These are phyloP conservation scores for Limnephilus marmoratus DNA, from an alignment of 2,888 invertebrate genomes.

Conservation along the genomic window DNA sequence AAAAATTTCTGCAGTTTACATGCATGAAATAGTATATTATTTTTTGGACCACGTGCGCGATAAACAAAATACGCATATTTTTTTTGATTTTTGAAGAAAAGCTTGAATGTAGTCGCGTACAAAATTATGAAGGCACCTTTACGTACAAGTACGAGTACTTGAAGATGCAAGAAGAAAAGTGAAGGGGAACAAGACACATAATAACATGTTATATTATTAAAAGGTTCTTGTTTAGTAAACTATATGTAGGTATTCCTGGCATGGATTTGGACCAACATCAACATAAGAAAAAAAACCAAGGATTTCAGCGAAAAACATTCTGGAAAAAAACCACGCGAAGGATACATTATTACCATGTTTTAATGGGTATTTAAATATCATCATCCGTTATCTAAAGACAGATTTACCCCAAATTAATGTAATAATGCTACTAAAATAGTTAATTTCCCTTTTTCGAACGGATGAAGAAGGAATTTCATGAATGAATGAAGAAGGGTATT, in stretches of 20 bases:
- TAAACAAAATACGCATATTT: too few relatives aligned
- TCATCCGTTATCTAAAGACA: too few relatives aligned
- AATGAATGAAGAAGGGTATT: background rate
- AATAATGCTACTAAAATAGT: background rate
- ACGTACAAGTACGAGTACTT: background rate
- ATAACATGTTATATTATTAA: background rate
- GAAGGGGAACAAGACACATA: background rate
- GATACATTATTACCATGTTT: background rate
- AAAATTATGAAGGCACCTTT: background rate
- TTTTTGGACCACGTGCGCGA: background rate
- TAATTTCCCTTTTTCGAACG: background rate
- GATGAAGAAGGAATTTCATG: background rate
- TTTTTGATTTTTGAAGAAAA: too few relatives aligned
- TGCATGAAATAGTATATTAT: background rate
- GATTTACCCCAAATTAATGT: background rate
- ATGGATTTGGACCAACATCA: background rate
- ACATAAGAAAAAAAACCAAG: too few relatives aligned
- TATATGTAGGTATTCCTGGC: background rate
- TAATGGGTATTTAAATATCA: background rate
- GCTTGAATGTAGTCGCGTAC: too few relatives aligned
- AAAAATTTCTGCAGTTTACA: background rate
- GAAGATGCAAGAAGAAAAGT: background rate
- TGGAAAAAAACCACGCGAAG: background rate
- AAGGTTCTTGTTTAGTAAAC: background rate
- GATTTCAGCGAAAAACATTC: background rate